phyloP scores from a whole-genome alignment of 2,113 vertebrate species.

The Calyptomena viridis region DNA sequence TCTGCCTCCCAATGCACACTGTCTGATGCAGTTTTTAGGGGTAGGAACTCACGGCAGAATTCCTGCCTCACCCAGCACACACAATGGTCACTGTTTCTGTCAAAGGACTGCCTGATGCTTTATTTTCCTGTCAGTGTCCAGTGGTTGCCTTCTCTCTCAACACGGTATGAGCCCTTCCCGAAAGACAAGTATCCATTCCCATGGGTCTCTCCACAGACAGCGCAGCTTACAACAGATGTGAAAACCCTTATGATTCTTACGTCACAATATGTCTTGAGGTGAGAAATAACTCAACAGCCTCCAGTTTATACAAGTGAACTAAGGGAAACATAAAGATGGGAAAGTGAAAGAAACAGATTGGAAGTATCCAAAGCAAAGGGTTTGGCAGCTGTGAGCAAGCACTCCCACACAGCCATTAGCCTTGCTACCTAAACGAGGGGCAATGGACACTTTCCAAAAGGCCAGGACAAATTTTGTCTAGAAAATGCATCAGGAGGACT shows the following conservation, averaged over 20 bases:
- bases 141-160: background rate
- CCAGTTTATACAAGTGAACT: background rate
- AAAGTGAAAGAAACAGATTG: background rate
- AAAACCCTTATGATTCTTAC: background rate
- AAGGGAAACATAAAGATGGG: background rate
- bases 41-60: accelerated
- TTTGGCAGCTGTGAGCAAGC: background rate
- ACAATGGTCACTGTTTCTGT: background rate
- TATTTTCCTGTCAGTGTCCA: background rate
- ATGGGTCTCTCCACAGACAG: background rate
- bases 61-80: background rate
- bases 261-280: background rate
- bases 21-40: background rate
- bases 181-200: background rate
- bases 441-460: background rate
- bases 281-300: background rate
- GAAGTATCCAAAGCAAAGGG: background rate
- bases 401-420: background rate
- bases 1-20: accelerated
- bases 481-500: background rate
- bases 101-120: background rate
- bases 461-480: background rate
- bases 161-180: accelerated
- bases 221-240: background rate
- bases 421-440: accelerated